These are phyloP conservation scores for Crotalus viridis DNA, from an alignment of 2,113 vertebrate species.

Conservation along the genomic window DNA sequence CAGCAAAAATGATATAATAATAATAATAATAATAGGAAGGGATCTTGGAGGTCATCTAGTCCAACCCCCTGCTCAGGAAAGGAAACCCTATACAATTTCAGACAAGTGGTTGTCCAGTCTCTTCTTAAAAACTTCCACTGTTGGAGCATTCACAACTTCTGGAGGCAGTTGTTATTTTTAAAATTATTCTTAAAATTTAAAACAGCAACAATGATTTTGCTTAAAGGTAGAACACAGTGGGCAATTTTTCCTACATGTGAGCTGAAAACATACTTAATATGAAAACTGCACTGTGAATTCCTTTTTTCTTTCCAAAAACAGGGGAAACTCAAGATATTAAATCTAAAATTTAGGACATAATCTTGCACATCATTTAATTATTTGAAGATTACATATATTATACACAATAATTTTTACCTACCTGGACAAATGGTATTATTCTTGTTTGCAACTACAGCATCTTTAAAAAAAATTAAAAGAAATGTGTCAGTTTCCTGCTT, in stretches of 20 bases:
- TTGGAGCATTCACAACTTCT: too few species aligned
- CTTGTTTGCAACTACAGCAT: conserved; percentile 83
- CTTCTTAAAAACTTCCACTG: too few species aligned
- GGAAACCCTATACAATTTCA: too few species aligned
- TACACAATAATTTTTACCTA: conserved; percentile 62
- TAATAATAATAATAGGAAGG: too few species aligned
- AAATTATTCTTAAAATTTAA: neutral
- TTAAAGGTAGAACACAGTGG: neutral
- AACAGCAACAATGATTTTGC: neutral
- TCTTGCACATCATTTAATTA: neutral
- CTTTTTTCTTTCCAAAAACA: neutral
- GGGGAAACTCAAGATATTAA: neutral
- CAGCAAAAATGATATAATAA: neutral
- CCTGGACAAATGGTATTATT: conserved; percentile 92
- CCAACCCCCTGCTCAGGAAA: too few species aligned
- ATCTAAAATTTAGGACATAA: neutral
- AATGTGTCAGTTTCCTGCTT: neutral
- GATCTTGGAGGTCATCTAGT: too few species aligned
- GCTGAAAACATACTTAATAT: neutral
- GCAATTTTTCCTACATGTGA: neutral
- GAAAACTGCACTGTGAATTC: neutral
- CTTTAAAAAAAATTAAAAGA: conserved; percentile 65
- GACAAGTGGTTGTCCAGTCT: too few species aligned
- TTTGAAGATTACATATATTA: neutral
- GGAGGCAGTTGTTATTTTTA: too few species aligned